Conservation (phyloP, 2,113 vertebrate genomes). For the Neodon shergylaensis region DNA sequence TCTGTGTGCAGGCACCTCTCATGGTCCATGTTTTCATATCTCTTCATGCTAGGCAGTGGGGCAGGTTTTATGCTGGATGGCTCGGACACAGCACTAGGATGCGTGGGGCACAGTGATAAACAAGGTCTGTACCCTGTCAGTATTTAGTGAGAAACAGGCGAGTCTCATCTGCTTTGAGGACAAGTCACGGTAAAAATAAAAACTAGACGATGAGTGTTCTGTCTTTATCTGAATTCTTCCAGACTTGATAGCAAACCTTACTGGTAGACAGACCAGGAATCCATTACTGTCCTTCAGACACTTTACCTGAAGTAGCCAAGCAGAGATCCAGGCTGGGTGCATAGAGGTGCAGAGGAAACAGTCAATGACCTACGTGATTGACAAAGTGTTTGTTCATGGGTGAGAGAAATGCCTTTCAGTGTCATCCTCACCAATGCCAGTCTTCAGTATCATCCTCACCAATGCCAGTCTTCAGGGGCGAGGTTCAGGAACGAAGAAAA, state of each 20-base stretch:
- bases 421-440: neutral
- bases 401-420: neutral
- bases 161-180: neutral
- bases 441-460: neutral
- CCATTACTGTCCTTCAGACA: neutral
- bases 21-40: neutral
- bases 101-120: neutral
- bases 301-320: neutral
- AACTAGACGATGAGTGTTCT: too few relatives aligned
- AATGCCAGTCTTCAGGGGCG: constrained; percentile 52
- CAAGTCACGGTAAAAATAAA: neutral
- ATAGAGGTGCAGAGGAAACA: neutral
- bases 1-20: neutral
- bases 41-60: neutral
- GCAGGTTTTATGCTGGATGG: neutral
- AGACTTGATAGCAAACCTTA: neutral
- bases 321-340: neutral
- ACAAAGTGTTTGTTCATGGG: neutral
- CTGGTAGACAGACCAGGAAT: neutral
- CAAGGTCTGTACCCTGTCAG: neutral
- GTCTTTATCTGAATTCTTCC: neutral
- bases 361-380: neutral
- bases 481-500: constrained; percentile 73
- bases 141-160: neutral
- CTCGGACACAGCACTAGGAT: neutral